These are phyloP conservation scores for Phacellophora camtschatica DNA, from an alignment of 30 jellyfish, hydroid and myxozoan genomes.

Conservation along the genomic window DNA sequence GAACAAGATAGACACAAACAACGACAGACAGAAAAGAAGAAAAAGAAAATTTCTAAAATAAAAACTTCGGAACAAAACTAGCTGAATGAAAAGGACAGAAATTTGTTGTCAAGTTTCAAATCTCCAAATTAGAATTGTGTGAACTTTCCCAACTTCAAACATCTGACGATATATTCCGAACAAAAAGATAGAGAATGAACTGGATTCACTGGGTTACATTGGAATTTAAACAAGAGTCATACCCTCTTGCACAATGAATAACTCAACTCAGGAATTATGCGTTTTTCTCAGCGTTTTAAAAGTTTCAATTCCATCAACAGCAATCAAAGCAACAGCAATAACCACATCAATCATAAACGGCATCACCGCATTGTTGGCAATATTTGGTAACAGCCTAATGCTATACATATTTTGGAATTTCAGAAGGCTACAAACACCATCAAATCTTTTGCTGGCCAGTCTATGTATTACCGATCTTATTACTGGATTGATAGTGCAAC, in stretches of 20 bases:
- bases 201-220: too few species aligned
- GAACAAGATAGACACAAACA: neutral
- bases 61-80: neutral
- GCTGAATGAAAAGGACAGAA: neutral
- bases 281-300: constrained; percentile 24
- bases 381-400: constrained; percentile 48
- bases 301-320: constrained; percentile 8
- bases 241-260: too few species aligned
- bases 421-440: constrained; percentile 59
- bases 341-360: constrained; percentile 32
- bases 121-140: neutral
- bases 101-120: neutral
- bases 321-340: constrained; percentile 42
- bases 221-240: too few species aligned
- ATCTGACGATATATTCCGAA: neutral
- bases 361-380: constrained; percentile 39
- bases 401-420: constrained; percentile 42
- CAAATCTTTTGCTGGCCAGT: constrained; percentile 53
- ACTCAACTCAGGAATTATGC: constrained; percentile 18
- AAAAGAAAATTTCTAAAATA: neutral
- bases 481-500: constrained; percentile 57
- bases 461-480: constrained; percentile 47
- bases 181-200: too few species aligned
- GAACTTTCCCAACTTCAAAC: neutral
- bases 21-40: neutral